A percentile compares a stretch with the other conserved stretches of the same genome.
Evolutionary conservation across 2,113 vertebrate genomes (phyloP).

Genomic region (Apodemus speciosus): DNA sequence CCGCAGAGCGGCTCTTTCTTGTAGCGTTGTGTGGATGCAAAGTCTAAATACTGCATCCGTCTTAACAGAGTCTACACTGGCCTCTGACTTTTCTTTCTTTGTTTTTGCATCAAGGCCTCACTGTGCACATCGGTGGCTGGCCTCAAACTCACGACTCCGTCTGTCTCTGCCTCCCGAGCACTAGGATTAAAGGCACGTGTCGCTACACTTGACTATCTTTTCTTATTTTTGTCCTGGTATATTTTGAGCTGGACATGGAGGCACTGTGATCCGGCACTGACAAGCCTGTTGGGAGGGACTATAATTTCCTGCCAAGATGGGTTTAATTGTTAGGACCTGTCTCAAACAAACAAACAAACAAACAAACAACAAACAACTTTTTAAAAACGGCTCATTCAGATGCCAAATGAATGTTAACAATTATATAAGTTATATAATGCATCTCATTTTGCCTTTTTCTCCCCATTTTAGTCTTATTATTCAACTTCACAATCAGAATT

Average conservation of each 20-base stretch:
- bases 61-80: background rate
- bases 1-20: background rate
- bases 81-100: background rate
- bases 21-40: background rate
- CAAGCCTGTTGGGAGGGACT: background rate
- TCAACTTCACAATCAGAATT: conserved; percentile 15
- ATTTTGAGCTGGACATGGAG: background rate
- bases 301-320: background rate
- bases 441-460: background rate
- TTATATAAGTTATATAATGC: background rate
- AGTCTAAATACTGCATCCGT: conserved; percentile 6
- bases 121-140: background rate
- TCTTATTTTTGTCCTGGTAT: background rate
- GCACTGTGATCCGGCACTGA: background rate
- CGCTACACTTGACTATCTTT: background rate
- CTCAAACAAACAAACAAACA: background rate
- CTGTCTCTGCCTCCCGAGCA: background rate
- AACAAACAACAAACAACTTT: background rate
- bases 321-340: background rate
- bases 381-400: background rate
- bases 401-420: conserved; percentile 12
- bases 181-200: background rate
- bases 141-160: background rate
- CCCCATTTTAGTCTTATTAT: conserved; percentile 13
- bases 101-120: background rate